phyloP scores from a whole-genome alignment of 2,797 vertebrate species.

The Stomatorhinus walkeri region DNA sequence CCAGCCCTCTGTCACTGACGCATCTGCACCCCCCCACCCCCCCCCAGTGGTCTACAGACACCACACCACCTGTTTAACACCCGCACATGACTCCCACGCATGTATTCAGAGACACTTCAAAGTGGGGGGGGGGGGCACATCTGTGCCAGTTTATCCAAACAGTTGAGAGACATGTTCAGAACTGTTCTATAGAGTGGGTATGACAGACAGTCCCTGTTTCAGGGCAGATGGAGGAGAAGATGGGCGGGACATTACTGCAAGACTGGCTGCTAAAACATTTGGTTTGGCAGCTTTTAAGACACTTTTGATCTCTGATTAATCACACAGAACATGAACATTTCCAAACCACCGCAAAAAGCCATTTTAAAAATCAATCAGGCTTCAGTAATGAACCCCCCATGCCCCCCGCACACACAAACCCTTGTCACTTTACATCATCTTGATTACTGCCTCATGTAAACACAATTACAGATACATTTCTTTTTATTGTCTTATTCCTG shows the following conservation, averaged over 20 bases:
- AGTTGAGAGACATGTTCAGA: neutral
- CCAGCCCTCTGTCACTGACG: neutral
- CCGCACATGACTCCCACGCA: neutral
- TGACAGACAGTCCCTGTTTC: neutral
- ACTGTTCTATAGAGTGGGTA: neutral
- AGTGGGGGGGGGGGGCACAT: conserved; percentile 16
- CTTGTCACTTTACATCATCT: neutral
- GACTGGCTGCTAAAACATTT: neutral
- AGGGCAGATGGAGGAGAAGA: neutral
- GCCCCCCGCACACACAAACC: neutral
- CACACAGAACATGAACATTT: neutral
- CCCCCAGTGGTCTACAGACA: conserved; percentile 5
- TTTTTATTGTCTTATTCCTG: neutral
- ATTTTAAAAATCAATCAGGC: neutral
- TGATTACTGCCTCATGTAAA: neutral
- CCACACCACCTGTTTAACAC: conserved; percentile 20
- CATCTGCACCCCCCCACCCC: neutral
- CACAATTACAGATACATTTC: neutral
- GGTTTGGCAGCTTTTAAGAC: neutral
- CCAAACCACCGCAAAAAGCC: neutral
- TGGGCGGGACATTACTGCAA: neutral
- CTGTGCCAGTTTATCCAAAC: conserved; percentile 21
- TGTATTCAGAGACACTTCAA: conserved; percentile 11
- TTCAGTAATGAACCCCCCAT: neutral
- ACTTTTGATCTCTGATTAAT: conserved; percentile 6